phyloP scores from a whole-genome alignment of 2,888 invertebrate genomes.

The Hemaris fuciformis region DNA sequence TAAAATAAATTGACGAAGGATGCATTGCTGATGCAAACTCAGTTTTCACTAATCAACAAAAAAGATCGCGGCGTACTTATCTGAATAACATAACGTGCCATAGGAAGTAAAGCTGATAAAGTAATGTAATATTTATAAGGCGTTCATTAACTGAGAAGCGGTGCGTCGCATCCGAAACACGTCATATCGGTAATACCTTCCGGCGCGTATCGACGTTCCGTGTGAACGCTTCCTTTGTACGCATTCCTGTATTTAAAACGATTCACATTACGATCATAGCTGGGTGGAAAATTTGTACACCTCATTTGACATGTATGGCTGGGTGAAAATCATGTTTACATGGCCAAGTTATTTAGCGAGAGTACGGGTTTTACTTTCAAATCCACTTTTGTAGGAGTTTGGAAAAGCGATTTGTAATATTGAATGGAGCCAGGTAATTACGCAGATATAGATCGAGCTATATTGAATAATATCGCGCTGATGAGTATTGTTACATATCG shows the following conservation, averaged over 20 bases:
- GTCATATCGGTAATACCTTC: slow-evolving; percentile 36
- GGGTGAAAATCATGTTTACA: neutral
- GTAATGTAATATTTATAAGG: slow-evolving; percentile 11
- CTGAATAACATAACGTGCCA: slow-evolving; percentile 1
- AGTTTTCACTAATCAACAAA: too few relatives aligned
- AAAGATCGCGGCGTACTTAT: neutral
- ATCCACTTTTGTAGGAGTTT: neutral
- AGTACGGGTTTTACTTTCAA: neutral
- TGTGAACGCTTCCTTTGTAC: slow-evolving; percentile 30
- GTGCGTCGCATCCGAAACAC: slow-evolving; percentile 31
- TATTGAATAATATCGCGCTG: too few relatives aligned
- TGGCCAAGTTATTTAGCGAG: neutral
- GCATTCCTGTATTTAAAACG: slow-evolving; percentile 25
- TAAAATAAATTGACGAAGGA: too few relatives aligned
- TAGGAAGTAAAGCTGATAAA: slow-evolving; percentile 1
- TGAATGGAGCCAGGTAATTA: too few relatives aligned
- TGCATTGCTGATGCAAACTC: too few relatives aligned
- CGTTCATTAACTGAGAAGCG: neutral
- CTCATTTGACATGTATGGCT: slow-evolving; percentile 20
- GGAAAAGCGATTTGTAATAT: neutral
- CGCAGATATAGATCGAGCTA: too few relatives aligned
- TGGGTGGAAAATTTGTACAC: slow-evolving; percentile 30
- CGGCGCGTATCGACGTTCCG: slow-evolving; percentile 31
- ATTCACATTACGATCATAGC: slow-evolving; percentile 30
- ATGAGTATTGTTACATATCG: too few relatives aligned